Evolutionary conservation across 2,797 vertebrate species (phyloP), one percentile per base, ranked within the genome.

Genomic region (Adrianichthys oophorus): DNA sequence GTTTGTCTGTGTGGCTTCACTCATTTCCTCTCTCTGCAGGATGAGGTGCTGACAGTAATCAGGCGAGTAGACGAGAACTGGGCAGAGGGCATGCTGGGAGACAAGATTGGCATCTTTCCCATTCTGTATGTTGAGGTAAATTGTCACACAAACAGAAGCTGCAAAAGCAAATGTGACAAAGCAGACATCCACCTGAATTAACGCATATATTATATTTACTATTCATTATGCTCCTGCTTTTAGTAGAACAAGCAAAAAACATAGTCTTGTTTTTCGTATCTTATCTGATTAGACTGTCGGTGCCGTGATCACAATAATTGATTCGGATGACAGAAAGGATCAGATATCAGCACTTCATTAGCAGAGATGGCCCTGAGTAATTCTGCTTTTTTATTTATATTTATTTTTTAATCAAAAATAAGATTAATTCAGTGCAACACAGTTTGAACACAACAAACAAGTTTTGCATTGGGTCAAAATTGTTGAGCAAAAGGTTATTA

Each of bases 21-120:
- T 82, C 60, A 70, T 78, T 80, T 74, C 63, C 70, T 79, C 65
- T 81, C 62, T 65, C 55, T 73, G 45, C 86, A 99, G 98, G 98
- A 98, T 83, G 96, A 99, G 89, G 93, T 98, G 72, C 91, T 99
- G 80, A 99, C 96, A 0, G 98, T 99, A 80, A 98, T 99, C 85
- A 95, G 98, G 76, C 93, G 98, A 85, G 96, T 99, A 83, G 97
- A 99, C 72, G 98, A 99, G 80, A 99, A 98, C 89, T 99, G 98
- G 98, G 98, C 98, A 13, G 98, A 99, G 90, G 97, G 97, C 84
- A 98, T 97, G 96, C 89, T 99, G 85, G 96, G 98, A 86, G 98
- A 98, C 90, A 98, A 97, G 91, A 95, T 98, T 54, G 98, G 98
- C 58, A 98, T 99, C 84, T 99, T 99, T 63, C 97, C 98, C 48